phyloP scores from a whole-genome alignment of 2,888 invertebrate genomes.

The Erpobdella octoculata region DNA sequence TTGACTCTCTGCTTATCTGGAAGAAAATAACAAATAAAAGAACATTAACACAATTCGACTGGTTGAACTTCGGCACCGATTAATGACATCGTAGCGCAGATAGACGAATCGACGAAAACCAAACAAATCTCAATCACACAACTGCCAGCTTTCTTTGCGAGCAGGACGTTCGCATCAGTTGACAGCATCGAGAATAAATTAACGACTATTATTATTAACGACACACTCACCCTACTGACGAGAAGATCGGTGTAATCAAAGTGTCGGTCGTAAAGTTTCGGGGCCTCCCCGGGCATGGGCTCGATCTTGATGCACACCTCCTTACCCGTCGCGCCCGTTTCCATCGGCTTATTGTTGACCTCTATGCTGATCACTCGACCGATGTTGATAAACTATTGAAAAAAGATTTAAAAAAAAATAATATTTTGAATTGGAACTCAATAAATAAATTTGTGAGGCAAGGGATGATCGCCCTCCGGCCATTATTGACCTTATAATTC shows the following conservation, averaged over 20 bases:
- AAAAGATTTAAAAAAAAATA: too few relatives aligned
- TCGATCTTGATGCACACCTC: slow-evolving; percentile 72
- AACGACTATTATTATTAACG: background rate
- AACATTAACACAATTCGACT: background rate
- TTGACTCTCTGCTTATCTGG: slow-evolving; percentile 92
- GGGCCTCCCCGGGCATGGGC: slow-evolving; percentile 83
- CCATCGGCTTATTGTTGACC: slow-evolving; percentile 86
- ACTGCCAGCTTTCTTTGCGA: background rate
- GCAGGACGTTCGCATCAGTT: background rate
- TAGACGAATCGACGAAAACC: background rate
- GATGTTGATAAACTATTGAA: slow-evolving; percentile 61
- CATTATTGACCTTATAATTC: too few relatives aligned
- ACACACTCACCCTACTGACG: slow-evolving; percentile 64
- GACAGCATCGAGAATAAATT: background rate
- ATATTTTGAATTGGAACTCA: too few relatives aligned
- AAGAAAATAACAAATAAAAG: slow-evolving; percentile 41
- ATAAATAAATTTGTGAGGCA: too few relatives aligned
- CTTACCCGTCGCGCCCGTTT: slow-evolving; percentile 80
- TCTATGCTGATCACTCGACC: slow-evolving; percentile 91
- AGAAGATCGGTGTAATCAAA: slow-evolving; percentile 92
- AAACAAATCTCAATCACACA: background rate
- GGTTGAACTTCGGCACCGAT: background rate
- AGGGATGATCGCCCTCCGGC: too few relatives aligned
- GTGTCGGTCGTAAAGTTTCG: slow-evolving; percentile 95
- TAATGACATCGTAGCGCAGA: background rate